Base-by-base conservation (phyloP, 2,113 vertebrate species). In the Oxyura jamaicensis region DNA sequence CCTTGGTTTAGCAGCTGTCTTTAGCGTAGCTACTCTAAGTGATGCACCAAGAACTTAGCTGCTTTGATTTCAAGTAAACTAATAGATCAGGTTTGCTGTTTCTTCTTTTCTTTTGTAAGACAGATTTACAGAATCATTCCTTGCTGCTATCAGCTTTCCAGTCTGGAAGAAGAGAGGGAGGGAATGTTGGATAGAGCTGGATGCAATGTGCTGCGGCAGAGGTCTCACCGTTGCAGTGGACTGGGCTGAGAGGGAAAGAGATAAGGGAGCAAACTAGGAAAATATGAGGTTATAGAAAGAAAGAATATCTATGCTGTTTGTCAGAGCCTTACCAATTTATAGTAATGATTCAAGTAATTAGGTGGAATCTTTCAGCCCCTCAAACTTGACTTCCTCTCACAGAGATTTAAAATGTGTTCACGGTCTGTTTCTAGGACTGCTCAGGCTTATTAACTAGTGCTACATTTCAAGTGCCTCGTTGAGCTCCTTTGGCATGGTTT, bases 401-500 rank as follows among this genome's bases (percentile, higher is more conserved):
- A 63, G 53, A 50, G 5, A 20, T 81, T 89, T 91, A 42, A 69
- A 73, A 48, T 22, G 17, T 2, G 6, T 44, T 85, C 13, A 5
- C 0, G 3, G 31, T 63, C 31, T 31, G 15, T 86, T 13, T 59
- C 7, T 52, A 39, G 55, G 65, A 31, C 65, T 90, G 2, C 26
- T 81, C 13, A 48, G 29, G 29, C 13, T 80, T 55, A 10, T 29
- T 76, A 71, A 66, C 14, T n/a, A n/a, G 33, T 28, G 17, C 62
- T 60, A 3, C 8, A 5, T 16, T 42, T 83, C 0, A 0, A 63
- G 22, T 67, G 31, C 25, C 41, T 33, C 39, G 12, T 17, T 75
- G 55, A 42, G 35, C 19, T 88, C 9, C 66, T 88, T 68, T 84
- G 88, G 19, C 62, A 74, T 67, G 46, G 29, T 71, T 83, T 84